A percentile compares a stretch with the other conserved stretches of the same genome.
These are phyloP conservation scores for Scolopax mira DNA, from an alignment of 2,113 vertebrate species.

Conservation along the genomic window DNA sequence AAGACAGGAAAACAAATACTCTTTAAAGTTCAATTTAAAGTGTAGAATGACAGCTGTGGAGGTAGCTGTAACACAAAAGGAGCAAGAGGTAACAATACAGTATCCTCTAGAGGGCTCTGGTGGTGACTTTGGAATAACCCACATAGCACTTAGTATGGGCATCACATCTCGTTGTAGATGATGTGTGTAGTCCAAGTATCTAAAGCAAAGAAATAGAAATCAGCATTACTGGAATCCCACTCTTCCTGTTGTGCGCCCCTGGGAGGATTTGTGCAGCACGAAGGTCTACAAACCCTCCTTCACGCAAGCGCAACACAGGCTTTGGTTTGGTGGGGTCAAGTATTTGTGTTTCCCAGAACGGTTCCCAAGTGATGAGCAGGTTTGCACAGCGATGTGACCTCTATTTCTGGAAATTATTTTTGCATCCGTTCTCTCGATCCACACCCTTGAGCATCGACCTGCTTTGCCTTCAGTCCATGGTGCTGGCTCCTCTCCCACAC, in stretches of 20 bases:
- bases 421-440: background rate
- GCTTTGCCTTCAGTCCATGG: fast-evolving
- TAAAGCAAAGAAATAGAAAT: background rate
- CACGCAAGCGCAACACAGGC: too few relatives aligned
- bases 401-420: background rate
- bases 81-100: background rate
- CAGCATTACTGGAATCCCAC: background rate
- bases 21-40: background rate
- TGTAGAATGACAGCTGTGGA: background rate
- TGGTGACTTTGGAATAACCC: background rate
- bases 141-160: fast-evolving
- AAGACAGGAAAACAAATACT: background rate
- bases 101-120: background rate
- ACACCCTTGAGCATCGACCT: background rate
- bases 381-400: background rate
- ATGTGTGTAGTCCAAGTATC: background rate
- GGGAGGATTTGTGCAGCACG: background rate
- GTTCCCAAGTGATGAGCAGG: background rate
- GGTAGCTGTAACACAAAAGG: background rate
- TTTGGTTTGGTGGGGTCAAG: background rate
- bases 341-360: background rate
- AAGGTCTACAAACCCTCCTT: background rate
- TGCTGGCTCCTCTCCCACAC: background rate
- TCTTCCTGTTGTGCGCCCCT: background rate
- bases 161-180: background rate